Evolutionary conservation across 2,888 invertebrate species (phyloP), one percentile per base, ranked within the genome.

Genomic region (Petrolisthes manimaculis): DNA sequence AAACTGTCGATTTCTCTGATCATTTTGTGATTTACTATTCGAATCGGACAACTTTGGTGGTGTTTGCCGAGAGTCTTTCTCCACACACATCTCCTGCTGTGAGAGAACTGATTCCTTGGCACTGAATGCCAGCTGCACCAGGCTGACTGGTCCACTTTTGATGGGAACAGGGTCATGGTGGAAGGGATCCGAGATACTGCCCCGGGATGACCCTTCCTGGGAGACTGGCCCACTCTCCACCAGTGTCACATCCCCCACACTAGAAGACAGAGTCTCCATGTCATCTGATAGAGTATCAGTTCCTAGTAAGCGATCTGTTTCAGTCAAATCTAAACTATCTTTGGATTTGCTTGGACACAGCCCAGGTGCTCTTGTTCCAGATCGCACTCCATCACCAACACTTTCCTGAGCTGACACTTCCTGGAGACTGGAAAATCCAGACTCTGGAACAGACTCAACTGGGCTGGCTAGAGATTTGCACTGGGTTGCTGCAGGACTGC

Each of bases 281-380:
- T 90, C 90, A 86, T 90, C 90, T 24, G 89, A 89, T 51, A 90
- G 88, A 9, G 88, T 88, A 24, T 90, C 90, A 6, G 89, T 88
- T 21, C 89, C 90, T n/a, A 81, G 83, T 12, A 85, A 86, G 18
- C 87, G 81, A 56, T 89, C 89, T 37, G 82, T 89, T 37, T 90
- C 90, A 18, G 90, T 89, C 18, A 90, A 69, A 21, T 89, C 89
- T 6, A 90, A 74, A 51, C 90, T 90, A 61, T 90, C 90, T 67
- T 90, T 90, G 53, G 90, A 90, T 71, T 90, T 90, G 74, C 90
- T 90, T 9, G 88, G 54, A 81, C 83, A 83, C 37, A 90, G 88
- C n/a, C 88, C 83, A 37, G 71, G 37, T n/a, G 21, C 82, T 14
- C 53, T 21, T 4, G 61, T 21, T 8, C 69, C 75, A 21, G 56